Evolutionary conservation across 1,140 invertebrate genomes (phyloP), one percentile per base, ranked within the genome.

Genomic region (Hycleus phaleratus): DNA sequence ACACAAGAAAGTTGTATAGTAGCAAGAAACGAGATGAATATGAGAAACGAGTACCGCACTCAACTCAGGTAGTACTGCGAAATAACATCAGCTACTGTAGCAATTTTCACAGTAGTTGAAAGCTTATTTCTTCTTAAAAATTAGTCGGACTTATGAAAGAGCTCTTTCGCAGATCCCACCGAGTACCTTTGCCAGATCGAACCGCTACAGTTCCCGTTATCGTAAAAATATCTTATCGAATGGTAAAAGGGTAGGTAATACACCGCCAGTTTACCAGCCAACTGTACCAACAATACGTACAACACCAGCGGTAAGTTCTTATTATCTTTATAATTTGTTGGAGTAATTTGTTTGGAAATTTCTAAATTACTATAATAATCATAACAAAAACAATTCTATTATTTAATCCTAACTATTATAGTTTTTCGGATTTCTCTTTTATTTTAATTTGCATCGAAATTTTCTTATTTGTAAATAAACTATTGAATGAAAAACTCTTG

Each of bases 121-220:
- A 42, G 12, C 38, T 42, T 42, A 40, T 50, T 38, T 11, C 40
- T 26, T 9, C 11, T 9, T 39, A 55, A 55, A 46, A 55, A 46
- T 49, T 45, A 25, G 26, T 56, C 39, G 18, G 18, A 18, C 18
- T 18, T 18, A 18, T 18, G 18, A 18, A 18, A 18, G 18, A 18
- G 18, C 1, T 18, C 18, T 18, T 18, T 56, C 54, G n/a, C 26
- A 65, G 61, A 49, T 53, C 38, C 39, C 59, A 54, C 42, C 46
- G 8, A 62, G 54, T 39, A n/a, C 48, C 9, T 49, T 26, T 24
- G 9, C 40, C 24, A 65, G 63, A 45, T 43, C 56, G 4, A 65
- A 63, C 39, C 46, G 67, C 26, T 73, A 64, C 56, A 69, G 71
- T 56, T 59, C 70, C n/a, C 61, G 64, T 55, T 73, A 70, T 60